These are phyloP conservation scores for cattle (Bos taurus) DNA, from an alignment of 2,113 vertebrate genomes.

Conservation along the genomic window ARS-UCD2.0 NC_037357.1:133698001-133698500, in stretches of 20 bases:
- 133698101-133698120: not conserved
- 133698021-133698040: not conserved
- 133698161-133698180: rapidly evolving
- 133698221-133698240: not conserved
- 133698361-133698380: not conserved
- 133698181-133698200: not conserved
- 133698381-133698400: rapidly evolving
- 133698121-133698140: not conserved
- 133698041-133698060: not conserved
- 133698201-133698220: not conserved
- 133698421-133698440: not conserved
- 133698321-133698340: not conserved
- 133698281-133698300: not conserved
- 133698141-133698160: not conserved
- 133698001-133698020: not conserved
- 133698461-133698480: not conserved
- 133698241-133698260: rapidly evolving
- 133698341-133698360: not conserved
- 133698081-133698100: not conserved
- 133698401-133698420: not conserved
- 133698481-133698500: not conserved
- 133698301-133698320: not conserved
- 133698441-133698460: not conserved
- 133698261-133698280: not conserved
- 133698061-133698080: not conserved